These are phyloP conservation scores for Oegoconia quadripuncta DNA, from an alignment of 2,888 invertebrate genomes.

Conservation along the genomic window DNA sequence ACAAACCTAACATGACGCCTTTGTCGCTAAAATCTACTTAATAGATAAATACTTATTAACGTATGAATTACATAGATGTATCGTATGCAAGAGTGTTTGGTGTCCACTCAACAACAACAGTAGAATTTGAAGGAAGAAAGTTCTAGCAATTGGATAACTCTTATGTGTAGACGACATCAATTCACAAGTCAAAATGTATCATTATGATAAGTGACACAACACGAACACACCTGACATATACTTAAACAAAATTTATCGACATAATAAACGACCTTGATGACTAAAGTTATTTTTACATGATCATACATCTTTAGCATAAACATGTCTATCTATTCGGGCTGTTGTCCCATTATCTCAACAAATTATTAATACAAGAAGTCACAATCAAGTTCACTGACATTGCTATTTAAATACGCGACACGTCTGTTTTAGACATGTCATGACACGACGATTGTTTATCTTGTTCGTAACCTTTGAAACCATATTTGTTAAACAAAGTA, in stretches of 20 bases:
- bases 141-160: no score
- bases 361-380: background rate
- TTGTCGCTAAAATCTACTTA: no score
- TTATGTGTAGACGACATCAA: no score
- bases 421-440: slow-evolving; percentile 36
- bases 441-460: no score
- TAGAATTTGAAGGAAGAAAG: no score
- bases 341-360: background rate
- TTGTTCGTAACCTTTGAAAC: slow-evolving; percentile 43
- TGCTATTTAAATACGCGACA: slow-evolving; percentile 48
- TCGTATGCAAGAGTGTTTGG: no score
- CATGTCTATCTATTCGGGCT: background rate
- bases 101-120: no score
- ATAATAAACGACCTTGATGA: background rate
- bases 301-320: background rate
- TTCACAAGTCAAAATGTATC: no score
- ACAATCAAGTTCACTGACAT: slow-evolving; percentile 53
- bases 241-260: background rate
- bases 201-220: background rate
- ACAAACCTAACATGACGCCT: no score
- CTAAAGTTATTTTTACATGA: background rate
- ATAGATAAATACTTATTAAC: no score
- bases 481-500: slow-evolving; percentile 27
- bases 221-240: background rate
- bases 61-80: no score